Evolutionary conservation across 2,888 invertebrate species (phyloP), one percentile per base, ranked within the genome.

Genomic region (Pristionchus entomophagus): DNA sequence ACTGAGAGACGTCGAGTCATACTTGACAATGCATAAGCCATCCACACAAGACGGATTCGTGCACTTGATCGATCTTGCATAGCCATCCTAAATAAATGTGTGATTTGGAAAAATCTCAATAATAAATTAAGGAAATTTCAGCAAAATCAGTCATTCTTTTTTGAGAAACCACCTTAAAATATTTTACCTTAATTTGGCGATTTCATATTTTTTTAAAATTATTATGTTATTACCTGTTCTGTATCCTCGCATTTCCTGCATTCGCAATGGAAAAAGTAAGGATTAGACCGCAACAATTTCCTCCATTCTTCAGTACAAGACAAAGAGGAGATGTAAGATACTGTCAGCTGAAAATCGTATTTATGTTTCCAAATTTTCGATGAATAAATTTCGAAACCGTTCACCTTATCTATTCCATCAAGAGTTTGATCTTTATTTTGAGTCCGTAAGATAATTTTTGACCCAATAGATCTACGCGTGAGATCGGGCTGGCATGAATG

Each of bases 401-500:
- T 3, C 12, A 45, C 45, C n/a, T n/a, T n/a, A n/a, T n/a, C n/a
- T n/a, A n/a, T n/a, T n/a, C n/a, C n/a, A n/a, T n/a, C n/a, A n/a
- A n/a, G n/a, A n/a, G n/a, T 4, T 6, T 35, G 10, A 65, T 19
- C 12, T 65, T 32, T n/a, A n/a, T n/a, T n/a, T 26, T 87, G 87
- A 86, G 85, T 78, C 38, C 88, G 77, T n/a, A 88, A 81, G 45
- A 88, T 84, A 26, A 87, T 86, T 38, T 78, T 87, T 35, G 83
- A 26, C 2, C 88, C 88, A 51, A 84, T 80, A 45, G 87, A 88
- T 10, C 85, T 49, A 51, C 87, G 86, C 56, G 65, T 86, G 38
- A 83, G 82, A 65, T 88, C 88, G 4, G 88, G 88, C 41, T 59
- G 29, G 77, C 88, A 88, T 38, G 85, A 87, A 78, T 88, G 88